phyloP scores from a whole-genome alignment of 1,140 invertebrate species.

The Plutomurus gul region DNA sequence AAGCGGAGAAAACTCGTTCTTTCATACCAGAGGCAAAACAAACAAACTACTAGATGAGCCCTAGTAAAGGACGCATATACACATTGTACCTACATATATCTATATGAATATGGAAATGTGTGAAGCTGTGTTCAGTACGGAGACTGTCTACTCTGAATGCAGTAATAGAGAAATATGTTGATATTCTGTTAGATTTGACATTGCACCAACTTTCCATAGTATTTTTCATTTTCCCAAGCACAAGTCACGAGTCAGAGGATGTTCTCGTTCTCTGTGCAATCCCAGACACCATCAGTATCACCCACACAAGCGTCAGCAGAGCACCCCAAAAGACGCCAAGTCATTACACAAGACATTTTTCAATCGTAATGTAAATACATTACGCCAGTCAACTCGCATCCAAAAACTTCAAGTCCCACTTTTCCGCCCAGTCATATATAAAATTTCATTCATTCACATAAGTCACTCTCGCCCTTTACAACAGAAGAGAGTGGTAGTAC shows the following conservation, averaged over 20 bases:
- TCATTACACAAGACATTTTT: constrained; percentile 51
- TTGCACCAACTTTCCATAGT: neutral
- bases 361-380: constrained; percentile 47
- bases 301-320: constrained; percentile 7
- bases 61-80: neutral
- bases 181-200: constrained; percentile 18
- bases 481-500: neutral
- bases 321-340: constrained; percentile 41
- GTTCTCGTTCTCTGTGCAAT: neutral
- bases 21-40: neutral
- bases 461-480: neutral
- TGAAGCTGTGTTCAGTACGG: neutral
- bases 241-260: neutral
- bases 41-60: neutral
- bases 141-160: neutral
- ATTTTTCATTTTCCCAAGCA: neutral
- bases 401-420: neutral
- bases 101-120: neutral
- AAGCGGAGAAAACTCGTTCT: neutral
- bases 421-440: constrained; percentile 14
- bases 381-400: neutral
- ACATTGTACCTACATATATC: neutral
- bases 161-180: constrained; percentile 27
- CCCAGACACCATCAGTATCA: constrained; percentile 15
- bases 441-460: constrained; percentile 34